These are phyloP conservation scores for Phymanthus crucifer DNA, from an alignment of 92 coral and sea anemone species.

Conservation along the genomic window DNA sequence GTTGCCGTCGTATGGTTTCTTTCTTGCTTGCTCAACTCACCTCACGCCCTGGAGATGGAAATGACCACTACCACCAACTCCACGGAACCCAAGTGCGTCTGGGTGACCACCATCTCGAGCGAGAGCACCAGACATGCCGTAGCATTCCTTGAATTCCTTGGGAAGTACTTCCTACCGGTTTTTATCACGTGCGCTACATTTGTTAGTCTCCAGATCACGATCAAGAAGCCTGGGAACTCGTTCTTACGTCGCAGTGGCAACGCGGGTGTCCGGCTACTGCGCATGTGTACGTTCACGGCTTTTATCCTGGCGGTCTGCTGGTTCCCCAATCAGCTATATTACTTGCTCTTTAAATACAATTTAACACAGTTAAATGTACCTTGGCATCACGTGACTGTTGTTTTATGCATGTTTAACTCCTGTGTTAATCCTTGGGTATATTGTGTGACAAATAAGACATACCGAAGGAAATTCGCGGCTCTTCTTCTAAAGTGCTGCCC, in stretches of 20 bases:
- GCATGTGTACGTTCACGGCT: conserved; percentile 85
- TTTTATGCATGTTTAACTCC: conserved; percentile 70
- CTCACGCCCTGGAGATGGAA: conserved; percentile 84
- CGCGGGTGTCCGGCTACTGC: conserved; percentile 78
- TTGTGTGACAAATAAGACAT: conserved; percentile 69
- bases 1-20: conserved; percentile 66
- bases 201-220: conserved; percentile 52
- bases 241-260: conserved; percentile 72
- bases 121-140: conserved; percentile 60
- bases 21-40: conserved; percentile 76
- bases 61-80: conserved; percentile 32
- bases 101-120: conserved; percentile 66
- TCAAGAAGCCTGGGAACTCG: conserved; percentile 59
- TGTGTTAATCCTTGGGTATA: conserved; percentile 87
- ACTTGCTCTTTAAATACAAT: conserved; percentile 66
- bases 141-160: conserved; percentile 74
- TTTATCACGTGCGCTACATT: conserved; percentile 62
- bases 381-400: conserved; percentile 71
- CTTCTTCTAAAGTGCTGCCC: conserved; percentile 29
- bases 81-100: conserved; percentile 49
- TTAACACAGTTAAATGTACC: conserved; percentile 60
- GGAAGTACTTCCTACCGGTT: conserved; percentile 76
- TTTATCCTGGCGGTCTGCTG: conserved; percentile 72
- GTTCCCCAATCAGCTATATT: conserved; percentile 86
- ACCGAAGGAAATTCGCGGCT: conserved; percentile 52